Evolutionary conservation across 2,113 vertebrate species (phyloP), one percentile per base, ranked within the genome.

Genomic region (Ellobius talpinus): DNA sequence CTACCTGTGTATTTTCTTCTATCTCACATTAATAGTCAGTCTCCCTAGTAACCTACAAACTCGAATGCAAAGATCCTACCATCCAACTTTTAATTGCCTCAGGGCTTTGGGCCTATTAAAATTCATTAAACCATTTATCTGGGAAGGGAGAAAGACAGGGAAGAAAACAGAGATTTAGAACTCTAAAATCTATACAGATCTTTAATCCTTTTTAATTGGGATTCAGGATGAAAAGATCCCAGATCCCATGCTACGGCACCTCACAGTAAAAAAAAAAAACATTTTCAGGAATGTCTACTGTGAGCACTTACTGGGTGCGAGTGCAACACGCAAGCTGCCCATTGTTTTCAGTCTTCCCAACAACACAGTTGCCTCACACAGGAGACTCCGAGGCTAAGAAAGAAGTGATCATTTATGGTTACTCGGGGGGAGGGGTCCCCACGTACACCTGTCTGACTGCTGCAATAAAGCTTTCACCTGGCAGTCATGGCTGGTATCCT

Each of bases 81-180:
- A 89, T 45, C 88, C 95, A 97, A 91, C 70, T 89, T 47, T 86
- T 96, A 78, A 93, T 70, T 94, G 91, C 68, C 89, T 91, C 88
- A n/a, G 55, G 89, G 55, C 45, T 58, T 91, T 93, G 63, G 31
- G 45, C 63, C 90, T 79, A 94, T 89, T 91, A 96, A 96, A 85
- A 96, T 88, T 96, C 86, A 97, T 96, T 96, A 89, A 93, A 96
- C 39, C 47, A 8, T 87, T 87, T 74, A 52, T 84, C 78, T 36
- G 47, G 12, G 63, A 77, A 96, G 66, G 72, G 39, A 96, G 45
- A 94, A 63, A 96, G 63, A n/a, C 16, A 87, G 39, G 31, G 26
- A 96, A 16, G 26, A 52, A 96, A 45, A 79, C 87, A 95, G 36
- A 92, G 31, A 92, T 79, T 93, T 58, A 96, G 78, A 77, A 94